Base-by-base conservation (phyloP, 2,113 vertebrate species). In the Bufo gargarizans region DNA sequence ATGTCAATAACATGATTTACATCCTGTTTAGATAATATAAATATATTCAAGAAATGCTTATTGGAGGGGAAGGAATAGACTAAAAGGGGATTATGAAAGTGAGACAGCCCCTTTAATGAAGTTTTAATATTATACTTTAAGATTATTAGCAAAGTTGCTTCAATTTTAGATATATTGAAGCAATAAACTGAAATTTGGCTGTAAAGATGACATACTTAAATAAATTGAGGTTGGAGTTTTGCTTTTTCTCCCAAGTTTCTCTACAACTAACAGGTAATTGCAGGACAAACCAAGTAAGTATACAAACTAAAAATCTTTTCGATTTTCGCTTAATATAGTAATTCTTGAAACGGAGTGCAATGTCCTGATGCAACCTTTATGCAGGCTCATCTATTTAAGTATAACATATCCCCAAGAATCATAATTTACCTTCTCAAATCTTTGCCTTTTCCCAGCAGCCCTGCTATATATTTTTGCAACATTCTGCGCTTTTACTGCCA, bases 341-440 rank as follows among this genome's bases (percentile, higher is more conserved):
- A 72, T 55, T 84, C 6, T 55, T 17, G 50, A 55, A 85, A 19
- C 45, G 43, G 33, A 76, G 56, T 56, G 6, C 69, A 7, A 13
- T 43, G 65, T 69, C 49, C 47, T 72, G 65, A 61, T 49, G 6
- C 43, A 74, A 61, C 71, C 84, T 85, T 61, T 59, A 72, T 85
- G 55, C 33, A 59, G 71, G 13, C 22, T 58, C 17, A 61, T 33
- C 56, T 85, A 61, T 76, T 77, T 20, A 85, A 76, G 71, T 77
- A 77, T 85, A 67, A 56, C 43, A 77, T 77, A 56, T 76, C 84
- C 72, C 19, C 53, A 61, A 61, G 55, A 84, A 83, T 71, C 45
- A 77, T 74, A 84, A 76, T 67, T 83, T 56, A 61, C 58, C 87
- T 65, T 88, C 56, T 80, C 61, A 61, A 22, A 81, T 12, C 67